Conservation (phyloP, 2,797 vertebrate genomes). For the Crocidura indochinensis region DNA sequence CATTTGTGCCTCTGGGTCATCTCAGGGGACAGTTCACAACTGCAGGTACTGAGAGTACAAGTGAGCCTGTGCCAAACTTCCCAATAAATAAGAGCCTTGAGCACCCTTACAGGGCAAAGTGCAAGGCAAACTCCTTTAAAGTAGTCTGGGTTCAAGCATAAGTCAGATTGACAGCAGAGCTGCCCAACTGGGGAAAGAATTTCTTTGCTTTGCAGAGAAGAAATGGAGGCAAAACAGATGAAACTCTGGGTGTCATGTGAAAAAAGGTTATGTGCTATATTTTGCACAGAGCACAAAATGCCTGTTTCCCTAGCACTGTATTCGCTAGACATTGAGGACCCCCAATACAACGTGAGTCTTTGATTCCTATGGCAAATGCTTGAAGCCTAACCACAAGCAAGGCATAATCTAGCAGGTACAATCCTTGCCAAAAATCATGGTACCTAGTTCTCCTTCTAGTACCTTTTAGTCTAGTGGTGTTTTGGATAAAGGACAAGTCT, state of each 20-base stretch:
- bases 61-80: not conserved
- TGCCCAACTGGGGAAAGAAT: not conserved
- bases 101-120: constrained; percentile 46
- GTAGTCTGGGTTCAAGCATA: not conserved
- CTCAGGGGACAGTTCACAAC: constrained; percentile 47
- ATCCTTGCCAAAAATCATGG: not conserved
- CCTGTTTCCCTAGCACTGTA: not conserved
- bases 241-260: not conserved
- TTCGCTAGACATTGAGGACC: not conserved
- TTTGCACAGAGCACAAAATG: not conserved
- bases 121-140: not conserved
- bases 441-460: constrained; percentile 6
- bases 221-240: not conserved
- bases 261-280: not conserved
- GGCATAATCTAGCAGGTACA: not conserved
- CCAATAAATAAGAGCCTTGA: not conserved
- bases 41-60: constrained; percentile 8
- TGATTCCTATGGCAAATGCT: not conserved
- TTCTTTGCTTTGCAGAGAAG: not conserved
- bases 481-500: not conserved
- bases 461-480: not conserved
- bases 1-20: constrained; percentile 17
- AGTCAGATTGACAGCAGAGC: constrained; percentile 26
- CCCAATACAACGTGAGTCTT: not conserved
- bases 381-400: not conserved